These are phyloP conservation scores for Anser brachyrhynchus DNA, from an alignment of 2,113 vertebrate species.

Conservation along the genomic window DNA sequence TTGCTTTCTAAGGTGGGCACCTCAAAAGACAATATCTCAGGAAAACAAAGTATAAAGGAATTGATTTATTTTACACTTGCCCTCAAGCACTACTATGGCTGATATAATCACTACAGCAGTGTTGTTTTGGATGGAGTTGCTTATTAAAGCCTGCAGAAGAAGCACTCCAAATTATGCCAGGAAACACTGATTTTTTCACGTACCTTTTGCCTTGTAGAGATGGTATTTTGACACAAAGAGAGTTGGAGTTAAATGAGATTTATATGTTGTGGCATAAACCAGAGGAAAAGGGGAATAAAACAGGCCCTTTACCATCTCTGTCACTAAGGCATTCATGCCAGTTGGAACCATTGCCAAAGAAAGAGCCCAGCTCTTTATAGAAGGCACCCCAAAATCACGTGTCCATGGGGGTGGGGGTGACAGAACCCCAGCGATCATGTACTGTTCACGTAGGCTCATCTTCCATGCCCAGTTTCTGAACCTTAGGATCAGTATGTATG, in stretches of 20 bases:
- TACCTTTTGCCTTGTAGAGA: background rate
- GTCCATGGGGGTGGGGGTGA: too few relatives aligned
- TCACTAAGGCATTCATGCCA: background rate
- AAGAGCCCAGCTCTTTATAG: background rate
- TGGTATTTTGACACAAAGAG: background rate
- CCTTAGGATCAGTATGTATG: background rate
- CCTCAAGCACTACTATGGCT: background rate
- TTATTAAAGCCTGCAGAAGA: background rate
- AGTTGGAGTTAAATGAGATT: background rate
- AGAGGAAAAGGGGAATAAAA: background rate
- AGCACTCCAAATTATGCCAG: background rate
- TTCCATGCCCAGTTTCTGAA: background rate
- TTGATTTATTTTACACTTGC: background rate
- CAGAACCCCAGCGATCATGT: background rate
- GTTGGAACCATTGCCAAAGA: background rate
- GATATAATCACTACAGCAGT: background rate
- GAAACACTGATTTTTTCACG: background rate
- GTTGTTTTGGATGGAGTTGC: background rate
- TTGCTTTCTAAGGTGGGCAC: background rate
- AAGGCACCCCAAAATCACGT: background rate
- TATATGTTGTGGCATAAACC: background rate
- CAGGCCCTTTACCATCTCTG: background rate
- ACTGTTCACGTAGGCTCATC: background rate
- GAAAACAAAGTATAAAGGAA: background rate
- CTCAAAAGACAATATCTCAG: background rate